Percentiles rank a stretch among this genome's conserved stretches.
phyloP scores from a whole-genome alignment of 2,888 invertebrate species.

The Cepaea hortensis region DNA sequence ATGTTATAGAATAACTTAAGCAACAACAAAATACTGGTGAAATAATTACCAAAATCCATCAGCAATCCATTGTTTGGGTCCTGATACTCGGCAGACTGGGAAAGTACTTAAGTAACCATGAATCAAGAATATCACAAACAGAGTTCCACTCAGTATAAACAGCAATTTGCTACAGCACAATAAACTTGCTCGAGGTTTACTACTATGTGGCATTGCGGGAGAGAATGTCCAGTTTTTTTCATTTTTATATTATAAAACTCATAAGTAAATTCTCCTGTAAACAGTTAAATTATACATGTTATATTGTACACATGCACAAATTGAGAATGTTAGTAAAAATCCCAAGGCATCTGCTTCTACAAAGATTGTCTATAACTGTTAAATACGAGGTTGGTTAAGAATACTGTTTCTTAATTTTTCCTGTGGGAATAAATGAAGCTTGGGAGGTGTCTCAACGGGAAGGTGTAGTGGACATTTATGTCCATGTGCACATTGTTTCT shows the following conservation, averaged over 20 bases:
- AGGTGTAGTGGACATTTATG: too few species aligned
- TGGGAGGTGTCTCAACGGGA: too few species aligned
- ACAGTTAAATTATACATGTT: background rate
- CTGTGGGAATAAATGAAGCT: too few species aligned
- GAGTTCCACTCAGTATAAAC: background rate
- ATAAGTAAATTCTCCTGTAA: background rate
- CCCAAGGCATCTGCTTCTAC: background rate
- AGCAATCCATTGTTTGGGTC: conserved; percentile 34
- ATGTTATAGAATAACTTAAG: too few species aligned
- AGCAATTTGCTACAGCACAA: background rate
- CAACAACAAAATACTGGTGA: background rate
- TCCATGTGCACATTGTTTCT: too few species aligned
- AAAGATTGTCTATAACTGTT: background rate
- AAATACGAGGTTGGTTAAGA: background rate
- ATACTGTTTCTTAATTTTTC: too few species aligned
- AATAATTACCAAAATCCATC: conserved; percentile 35
- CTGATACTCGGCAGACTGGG: conserved; percentile 35
- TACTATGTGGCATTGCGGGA: background rate
- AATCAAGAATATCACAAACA: conserved; percentile 23
- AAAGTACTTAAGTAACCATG: conserved; percentile 16
- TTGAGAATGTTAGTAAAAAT: background rate
- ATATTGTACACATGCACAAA: too few species aligned
- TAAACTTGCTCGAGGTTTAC: background rate
- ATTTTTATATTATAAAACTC: too few species aligned
- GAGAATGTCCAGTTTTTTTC: too few species aligned